Conservation (phyloP, 2,113 vertebrate genomes). For the Mesitornis unicolor region DNA sequence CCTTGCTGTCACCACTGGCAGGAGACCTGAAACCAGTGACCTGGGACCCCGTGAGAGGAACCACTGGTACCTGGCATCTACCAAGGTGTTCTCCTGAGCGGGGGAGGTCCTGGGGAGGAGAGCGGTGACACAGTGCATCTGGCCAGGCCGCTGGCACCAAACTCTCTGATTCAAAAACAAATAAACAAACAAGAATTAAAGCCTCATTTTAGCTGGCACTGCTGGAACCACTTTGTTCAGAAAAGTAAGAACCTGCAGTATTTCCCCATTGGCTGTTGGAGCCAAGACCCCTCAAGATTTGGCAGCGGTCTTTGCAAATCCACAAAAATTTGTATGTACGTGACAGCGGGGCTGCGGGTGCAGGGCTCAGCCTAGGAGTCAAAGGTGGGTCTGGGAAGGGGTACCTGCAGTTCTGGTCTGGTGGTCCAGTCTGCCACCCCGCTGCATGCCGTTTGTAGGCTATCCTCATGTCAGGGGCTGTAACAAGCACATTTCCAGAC, state of each 20-base stretch:
- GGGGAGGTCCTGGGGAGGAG: neutral
- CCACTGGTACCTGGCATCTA: fast-evolving
- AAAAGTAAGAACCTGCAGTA: neutral
- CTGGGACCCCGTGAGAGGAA: neutral
- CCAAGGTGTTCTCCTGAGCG: neutral
- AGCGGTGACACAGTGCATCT: neutral
- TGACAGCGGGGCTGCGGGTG: neutral
- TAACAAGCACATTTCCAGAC: neutral
- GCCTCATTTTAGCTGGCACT: neutral
- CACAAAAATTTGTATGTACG: fast-evolving
- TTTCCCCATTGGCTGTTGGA: neutral
- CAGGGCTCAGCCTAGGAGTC: neutral
- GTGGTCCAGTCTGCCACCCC: fast-evolving
- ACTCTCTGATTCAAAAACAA: neutral
- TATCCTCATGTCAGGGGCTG: neutral
- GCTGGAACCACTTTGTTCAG: neutral
- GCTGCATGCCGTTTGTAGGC: neutral
- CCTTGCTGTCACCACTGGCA: neutral
- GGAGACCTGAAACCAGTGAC: neutral
- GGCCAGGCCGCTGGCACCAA: neutral
- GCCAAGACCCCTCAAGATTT: neutral
- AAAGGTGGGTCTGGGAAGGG: neutral
- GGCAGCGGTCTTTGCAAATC: neutral
- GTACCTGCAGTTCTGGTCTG: neutral
- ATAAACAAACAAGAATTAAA: neutral